Base-by-base conservation (phyloP, 2,888 invertebrate genomes). In the Drosophila macrospina region DNA sequence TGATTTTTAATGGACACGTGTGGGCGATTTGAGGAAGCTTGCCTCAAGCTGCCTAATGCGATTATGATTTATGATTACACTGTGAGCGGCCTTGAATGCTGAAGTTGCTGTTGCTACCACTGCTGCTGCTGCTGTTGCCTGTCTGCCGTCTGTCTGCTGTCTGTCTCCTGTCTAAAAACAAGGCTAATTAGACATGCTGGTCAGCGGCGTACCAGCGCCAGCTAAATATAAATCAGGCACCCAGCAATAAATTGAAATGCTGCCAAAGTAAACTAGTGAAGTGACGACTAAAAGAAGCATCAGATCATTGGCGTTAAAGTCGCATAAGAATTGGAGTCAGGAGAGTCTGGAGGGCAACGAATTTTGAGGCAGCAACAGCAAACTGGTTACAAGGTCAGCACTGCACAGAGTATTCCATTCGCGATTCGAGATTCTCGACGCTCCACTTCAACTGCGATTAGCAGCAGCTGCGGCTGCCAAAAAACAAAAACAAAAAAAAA, bases 11-110 rank as follows among this genome's bases (percentile, higher is more conserved):
- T 86, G 68, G 36, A 48, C 77, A 59, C 41, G 61, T 70, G 82
- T 63, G 82, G 79, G 79, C 59, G 78, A 62, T 26, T 47, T 20
- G 45, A 37, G 60, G 62, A 65, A 68, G 67, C 69, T 42, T 20
- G 20, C 20, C 20, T 20, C 20, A 20, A 20, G 28, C 45, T 41
- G 55, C 47, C 68, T 80, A 83, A 88, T 83, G 89, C 56, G 81
- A 78, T 84, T 88, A 87, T 88, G 81, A 83, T 84, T 88, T 87
- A 84, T 88, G 83, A 70, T 55, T 63, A 13, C 32, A 42, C 16
- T 24, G 57, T 63, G 16, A 51, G 65, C 56, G 74, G 47, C 87
- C 87, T 83, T 83, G 87, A 80, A 63, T 39, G 44, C 60, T 16
- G 24, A 7, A 15, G 59, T 24, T 15, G 42, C 26, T 48, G 28